These are phyloP conservation scores for Lampropteryx suffumata DNA, from an alignment of 2,888 invertebrate genomes.

Conservation along the genomic window DNA sequence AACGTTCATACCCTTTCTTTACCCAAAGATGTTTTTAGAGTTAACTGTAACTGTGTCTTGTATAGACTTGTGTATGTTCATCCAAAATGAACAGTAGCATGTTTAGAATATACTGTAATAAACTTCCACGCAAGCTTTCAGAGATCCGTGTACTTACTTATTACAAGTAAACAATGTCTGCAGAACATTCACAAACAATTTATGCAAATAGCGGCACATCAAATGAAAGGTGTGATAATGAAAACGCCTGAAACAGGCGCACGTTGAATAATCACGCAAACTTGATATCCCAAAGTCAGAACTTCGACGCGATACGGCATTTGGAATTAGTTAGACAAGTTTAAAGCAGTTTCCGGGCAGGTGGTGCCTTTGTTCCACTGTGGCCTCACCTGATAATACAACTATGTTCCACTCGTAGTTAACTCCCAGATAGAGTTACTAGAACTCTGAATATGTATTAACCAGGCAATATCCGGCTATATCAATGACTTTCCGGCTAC, in stretches of 20 bases:
- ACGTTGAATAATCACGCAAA: slow-evolving; percentile 47
- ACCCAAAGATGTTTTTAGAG: too few relatives aligned
- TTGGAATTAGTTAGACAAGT: slow-evolving; percentile 57
- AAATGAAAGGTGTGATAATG: slow-evolving; percentile 37
- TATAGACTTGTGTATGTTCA: too few relatives aligned
- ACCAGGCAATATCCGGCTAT: not conserved
- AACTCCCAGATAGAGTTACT: slow-evolving; percentile 12
- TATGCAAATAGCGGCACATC: slow-evolving; percentile 23
- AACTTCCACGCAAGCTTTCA: slow-evolving; percentile 3
- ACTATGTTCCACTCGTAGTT: slow-evolving; percentile 52
- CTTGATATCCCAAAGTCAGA: slow-evolving; percentile 52
- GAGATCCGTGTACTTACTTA: slow-evolving; percentile 11
- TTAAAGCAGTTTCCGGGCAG: slow-evolving; percentile 56
- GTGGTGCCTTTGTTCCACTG: slow-evolving; percentile 57
- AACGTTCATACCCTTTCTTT: too few relatives aligned
- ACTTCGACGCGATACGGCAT: slow-evolving; percentile 55
- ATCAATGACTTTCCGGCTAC: not conserved
- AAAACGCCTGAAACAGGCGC: slow-evolving; percentile 40
- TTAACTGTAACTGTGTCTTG: too few relatives aligned
- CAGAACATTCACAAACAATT: slow-evolving; percentile 25
- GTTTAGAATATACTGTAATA: not conserved
- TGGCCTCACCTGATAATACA: slow-evolving; percentile 58
- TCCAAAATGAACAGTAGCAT: not conserved
- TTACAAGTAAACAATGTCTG: slow-evolving; percentile 13
- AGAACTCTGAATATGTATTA: not conserved